phyloP scores from a whole-genome alignment of 92 coral and sea anemone genomes.

The Scolanthus callimorphus region DNA sequence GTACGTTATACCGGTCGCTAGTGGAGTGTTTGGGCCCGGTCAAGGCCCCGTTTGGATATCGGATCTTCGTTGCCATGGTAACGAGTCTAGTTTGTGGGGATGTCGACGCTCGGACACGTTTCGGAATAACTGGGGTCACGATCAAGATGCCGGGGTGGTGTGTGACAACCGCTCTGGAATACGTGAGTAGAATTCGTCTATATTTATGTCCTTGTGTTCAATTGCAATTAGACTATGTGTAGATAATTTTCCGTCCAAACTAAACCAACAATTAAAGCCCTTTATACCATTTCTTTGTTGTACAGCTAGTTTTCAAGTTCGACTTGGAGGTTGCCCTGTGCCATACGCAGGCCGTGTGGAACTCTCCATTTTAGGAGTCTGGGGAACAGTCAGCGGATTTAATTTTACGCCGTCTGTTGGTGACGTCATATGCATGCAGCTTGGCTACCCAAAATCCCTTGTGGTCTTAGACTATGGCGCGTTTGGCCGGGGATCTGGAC shows the following conservation, averaged over 20 bases:
- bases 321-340: not conserved
- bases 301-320: conserved; percentile 15
- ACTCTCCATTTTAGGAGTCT: conserved; percentile 17
- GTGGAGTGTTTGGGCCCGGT: conserved; percentile 41
- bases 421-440: conserved; percentile 53
- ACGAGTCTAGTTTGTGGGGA: conserved; percentile 36
- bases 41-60: conserved; percentile 60
- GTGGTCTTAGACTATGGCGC: conserved; percentile 21
- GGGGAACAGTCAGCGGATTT: conserved; percentile 32
- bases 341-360: conserved; percentile 27
- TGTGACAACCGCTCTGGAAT: conserved; percentile 3
- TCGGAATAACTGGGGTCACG: conserved; percentile 39
- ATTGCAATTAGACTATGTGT: too few species aligned
- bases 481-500: conserved; percentile 44
- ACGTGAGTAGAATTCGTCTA: conserved; percentile 35
- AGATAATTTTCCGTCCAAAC: too few species aligned
- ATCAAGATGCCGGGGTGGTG: conserved; percentile 55
- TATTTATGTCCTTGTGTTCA: too few species aligned
- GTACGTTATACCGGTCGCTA: conserved; percentile 24
- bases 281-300: not conserved
- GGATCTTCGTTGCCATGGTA: conserved; percentile 47
- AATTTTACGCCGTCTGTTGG: conserved; percentile 22
- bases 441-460: conserved; percentile 37
- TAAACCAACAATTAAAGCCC: not conserved
- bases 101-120: conserved; percentile 34